Base-by-base conservation (phyloP, 2,888 invertebrate species). In the Tenodera sinensis region DNA sequence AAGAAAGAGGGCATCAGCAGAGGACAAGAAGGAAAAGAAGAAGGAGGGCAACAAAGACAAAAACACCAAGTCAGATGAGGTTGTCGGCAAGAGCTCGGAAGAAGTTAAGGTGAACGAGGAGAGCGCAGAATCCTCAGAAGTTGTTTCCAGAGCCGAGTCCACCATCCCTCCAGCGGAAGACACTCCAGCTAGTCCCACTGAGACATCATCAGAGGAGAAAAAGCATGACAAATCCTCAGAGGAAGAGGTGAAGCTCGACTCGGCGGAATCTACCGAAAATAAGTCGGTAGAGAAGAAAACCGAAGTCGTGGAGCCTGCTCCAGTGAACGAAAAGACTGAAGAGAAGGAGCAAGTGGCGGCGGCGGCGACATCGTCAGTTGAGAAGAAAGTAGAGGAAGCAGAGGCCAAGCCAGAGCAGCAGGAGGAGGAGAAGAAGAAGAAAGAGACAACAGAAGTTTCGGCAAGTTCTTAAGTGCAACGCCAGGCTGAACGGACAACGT, bases 331-430 rank as follows among this genome's bases (percentile, higher is more conserved):
- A 28, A 42, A 87, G 20, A 88, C 34, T 84, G 87, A 42, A 28
- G 89, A 28, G 87, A 87, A 91, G 91, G 83, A 89, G 90, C 42
- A 89, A 89, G 20, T 86, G 91, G 90, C 34, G 91, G 91, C 47
- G 91, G 90, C 34, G 91, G 91, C 47, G 90, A 82, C 54, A 15
- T 71, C 54, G 83, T 30, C 88, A 6, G 85, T 82, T 1, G 89
- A 89, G 83, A 83, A 85, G 84, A 84, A 87, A 12, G 83, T 42
- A 54, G 84, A 81, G 42, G 42, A 88, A 27, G 88, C 85, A 28
- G 89, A 85, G 89, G 34, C 71, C 89, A 83, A 88, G 54, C 71
- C 88, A 20, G 89, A 86, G 42, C 30, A 81, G 83, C 84, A 71
- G 2, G 27, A 81, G 12, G 54, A 71, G 2, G n/a, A n/a, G n/a